A percentile compares a stretch with the other conserved stretches of the same genome.
Evolutionary conservation across 2,113 vertebrate genomes (phyloP).

Genomic region (Cephalopholis sonnerati): DNA sequence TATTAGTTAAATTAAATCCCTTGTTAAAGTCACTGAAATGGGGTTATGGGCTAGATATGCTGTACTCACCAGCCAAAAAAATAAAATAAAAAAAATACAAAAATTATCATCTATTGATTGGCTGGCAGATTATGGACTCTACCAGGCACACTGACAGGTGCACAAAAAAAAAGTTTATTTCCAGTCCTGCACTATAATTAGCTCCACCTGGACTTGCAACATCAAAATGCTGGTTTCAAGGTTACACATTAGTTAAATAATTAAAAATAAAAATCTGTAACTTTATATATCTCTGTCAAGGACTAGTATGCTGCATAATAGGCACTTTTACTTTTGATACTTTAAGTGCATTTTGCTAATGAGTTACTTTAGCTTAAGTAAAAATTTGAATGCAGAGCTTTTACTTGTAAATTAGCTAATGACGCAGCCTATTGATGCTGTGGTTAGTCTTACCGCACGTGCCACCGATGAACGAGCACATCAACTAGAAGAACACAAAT

Average conservation of each 20-base stretch:
- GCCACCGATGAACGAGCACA: background rate
- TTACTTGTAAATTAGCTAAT: no score
- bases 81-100: no score
- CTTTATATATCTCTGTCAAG: background rate
- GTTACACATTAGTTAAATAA: background rate
- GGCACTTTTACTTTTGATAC: background rate
- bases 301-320: background rate
- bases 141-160: no score
- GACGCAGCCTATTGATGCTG: no score
- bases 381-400: no score
- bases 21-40: background rate
- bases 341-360: background rate
- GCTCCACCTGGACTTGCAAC: background rate
- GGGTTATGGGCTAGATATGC: no score
- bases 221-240: background rate
- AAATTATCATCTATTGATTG: no score
- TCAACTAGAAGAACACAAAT: background rate
- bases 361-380: background rate
- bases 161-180: no score
- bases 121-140: no score
- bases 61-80: no score
- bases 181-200: no score
- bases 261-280: background rate
- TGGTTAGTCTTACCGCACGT: background rate
- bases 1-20: no score